Evolutionary conservation across 2,888 invertebrate species (phyloP), one percentile per base, ranked within the genome.

Genomic region (Pediacus dermestoides): DNA sequence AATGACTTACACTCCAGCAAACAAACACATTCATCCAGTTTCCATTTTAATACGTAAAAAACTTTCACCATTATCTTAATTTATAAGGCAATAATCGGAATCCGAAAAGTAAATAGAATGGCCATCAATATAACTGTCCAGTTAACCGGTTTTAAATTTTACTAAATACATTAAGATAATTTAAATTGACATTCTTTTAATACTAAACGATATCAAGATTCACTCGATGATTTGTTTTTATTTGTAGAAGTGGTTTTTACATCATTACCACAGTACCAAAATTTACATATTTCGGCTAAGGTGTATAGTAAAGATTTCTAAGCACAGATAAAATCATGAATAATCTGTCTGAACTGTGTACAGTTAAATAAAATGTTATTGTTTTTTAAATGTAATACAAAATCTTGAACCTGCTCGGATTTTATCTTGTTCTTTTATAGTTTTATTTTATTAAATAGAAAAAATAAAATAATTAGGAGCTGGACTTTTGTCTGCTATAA

Each of bases 141-240:
- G 39, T 48, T 56, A 63, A 61, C 61, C 61, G 64, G 62, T 62
- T 28, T 56, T 50, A 53, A 57, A 58, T 61, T 52, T 60, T 58
- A 60, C 59, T 46, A 53, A 60, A 58, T 57, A 58, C 58, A 61
- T 62, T 61, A 60, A 61, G 59, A 61, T 63, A 63, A 63, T 62
- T 63, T 61, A 57, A 61, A 61, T 61, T 63, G 62, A 63, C 63
- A 63, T 64, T 64, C 63, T 63, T 61, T 64, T 63, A 63, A 64
- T 64, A 58, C 53, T 55, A 55, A 28, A 57, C 51, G 60, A 57
- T 54, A 58, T 57, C 56, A 48, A 50, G 55, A 55, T 55, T 46
- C 51, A 27, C 41, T 46, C 36, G 41, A 39, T 39, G 44, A 51
- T 50, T 48, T 48, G 41, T 50, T 46, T 23, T 37, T 34, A 10